These are phyloP conservation scores for Neolamprologus ventralis DNA, from an alignment of 2,113 vertebrate species.

Conservation along the genomic window DNA sequence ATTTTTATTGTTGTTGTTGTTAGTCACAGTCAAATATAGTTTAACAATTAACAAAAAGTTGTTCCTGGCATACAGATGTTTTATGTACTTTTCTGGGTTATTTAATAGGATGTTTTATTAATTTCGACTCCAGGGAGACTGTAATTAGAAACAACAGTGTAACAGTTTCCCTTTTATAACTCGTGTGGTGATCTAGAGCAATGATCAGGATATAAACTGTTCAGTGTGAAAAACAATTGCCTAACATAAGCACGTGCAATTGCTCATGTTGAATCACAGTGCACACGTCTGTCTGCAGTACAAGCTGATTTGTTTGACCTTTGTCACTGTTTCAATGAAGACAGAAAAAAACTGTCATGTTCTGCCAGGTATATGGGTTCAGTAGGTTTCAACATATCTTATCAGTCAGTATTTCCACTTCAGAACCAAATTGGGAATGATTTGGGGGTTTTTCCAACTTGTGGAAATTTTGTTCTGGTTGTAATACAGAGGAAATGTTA, in stretches of 20 bases:
- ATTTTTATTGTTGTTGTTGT: not conserved
- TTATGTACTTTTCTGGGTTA: not conserved
- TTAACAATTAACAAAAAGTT: not conserved
- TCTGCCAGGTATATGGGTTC: not conserved
- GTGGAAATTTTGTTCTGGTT: not conserved
- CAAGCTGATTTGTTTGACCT: not conserved
- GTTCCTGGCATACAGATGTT: not conserved
- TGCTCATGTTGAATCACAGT: not conserved
- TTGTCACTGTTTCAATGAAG: not conserved
- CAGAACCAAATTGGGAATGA: not conserved
- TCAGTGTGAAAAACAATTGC: not conserved
- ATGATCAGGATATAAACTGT: not conserved
- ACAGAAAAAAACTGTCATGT: not conserved
- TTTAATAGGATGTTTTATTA: not conserved
- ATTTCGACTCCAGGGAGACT: not conserved
- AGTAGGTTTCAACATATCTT: not conserved
- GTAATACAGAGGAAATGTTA: not conserved
- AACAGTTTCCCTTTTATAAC: not conserved
- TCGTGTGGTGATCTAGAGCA: not conserved
- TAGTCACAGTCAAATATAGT: not conserved
- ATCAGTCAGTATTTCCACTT: not conserved
- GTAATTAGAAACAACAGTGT: not conserved
- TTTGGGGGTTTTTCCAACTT: fast-evolving
- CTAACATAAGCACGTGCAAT: not conserved
- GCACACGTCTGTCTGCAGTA: not conserved